Evolutionary conservation across 2,113 vertebrate genomes (phyloP).

Genomic region (Chionodraco myersi): DNA sequence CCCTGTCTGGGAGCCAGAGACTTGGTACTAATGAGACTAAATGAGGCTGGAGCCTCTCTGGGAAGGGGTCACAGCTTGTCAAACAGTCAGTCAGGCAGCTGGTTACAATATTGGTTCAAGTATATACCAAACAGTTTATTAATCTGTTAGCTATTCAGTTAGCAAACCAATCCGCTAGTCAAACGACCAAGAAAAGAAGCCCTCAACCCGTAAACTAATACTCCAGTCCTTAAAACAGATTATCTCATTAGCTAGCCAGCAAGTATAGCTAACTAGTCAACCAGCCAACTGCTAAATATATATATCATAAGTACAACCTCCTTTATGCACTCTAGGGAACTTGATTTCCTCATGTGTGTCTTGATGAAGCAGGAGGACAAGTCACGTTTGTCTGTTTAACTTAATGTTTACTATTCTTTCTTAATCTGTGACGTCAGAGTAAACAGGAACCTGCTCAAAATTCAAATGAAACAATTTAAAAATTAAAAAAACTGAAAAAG

Average conservation of each 20-base stretch:
- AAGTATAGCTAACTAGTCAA: not conserved
- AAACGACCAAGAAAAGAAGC: not conserved
- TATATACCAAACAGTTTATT: conserved; percentile 30
- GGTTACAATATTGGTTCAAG: conserved; percentile 63
- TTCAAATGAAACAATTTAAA: too few species aligned
- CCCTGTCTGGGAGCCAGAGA: conserved; percentile 69
- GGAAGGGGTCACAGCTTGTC: conserved; percentile 71
- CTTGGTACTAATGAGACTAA: conserved; percentile 79
- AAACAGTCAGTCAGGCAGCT: conserved; percentile 66
- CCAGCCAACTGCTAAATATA: not conserved
- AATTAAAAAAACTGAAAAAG: too few species aligned
- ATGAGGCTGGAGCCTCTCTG: conserved; percentile 70
- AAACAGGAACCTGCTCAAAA: too few species aligned
- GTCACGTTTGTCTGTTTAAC: too few species aligned
- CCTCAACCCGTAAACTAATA: not conserved
- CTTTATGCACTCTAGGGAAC: too few species aligned
- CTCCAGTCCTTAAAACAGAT: not conserved
- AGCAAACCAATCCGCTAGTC: not conserved
- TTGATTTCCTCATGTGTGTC: too few species aligned
- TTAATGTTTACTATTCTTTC: too few species aligned
- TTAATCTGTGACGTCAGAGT: too few species aligned
- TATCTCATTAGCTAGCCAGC: too few species aligned
- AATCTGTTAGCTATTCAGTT: conserved; percentile 21
- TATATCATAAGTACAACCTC: too few species aligned
- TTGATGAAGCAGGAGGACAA: too few species aligned